Conservation (phyloP, 2,888 invertebrate species). For the Calliopum simillimum region DNA sequence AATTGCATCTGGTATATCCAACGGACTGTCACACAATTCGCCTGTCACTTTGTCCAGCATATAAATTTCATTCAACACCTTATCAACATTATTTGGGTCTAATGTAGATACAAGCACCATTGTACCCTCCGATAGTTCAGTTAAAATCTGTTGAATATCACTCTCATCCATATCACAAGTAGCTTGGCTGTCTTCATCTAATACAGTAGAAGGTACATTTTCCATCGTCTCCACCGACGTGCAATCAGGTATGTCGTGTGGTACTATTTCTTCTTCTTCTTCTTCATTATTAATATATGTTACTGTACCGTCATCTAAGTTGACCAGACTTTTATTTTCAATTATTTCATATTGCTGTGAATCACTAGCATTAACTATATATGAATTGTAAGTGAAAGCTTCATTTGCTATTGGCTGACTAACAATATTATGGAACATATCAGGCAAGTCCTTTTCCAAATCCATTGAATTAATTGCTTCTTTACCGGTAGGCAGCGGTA, state of each 20-base stretch:
- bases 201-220: neutral
- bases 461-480: constrained; percentile 28
- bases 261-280: neutral
- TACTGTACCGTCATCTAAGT: constrained; percentile 48
- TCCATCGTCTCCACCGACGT: neutral
- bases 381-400: neutral
- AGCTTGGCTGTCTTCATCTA: neutral
- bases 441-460: constrained; percentile 50
- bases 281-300: constrained; percentile 45
- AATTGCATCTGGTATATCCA: constrained; percentile 64
- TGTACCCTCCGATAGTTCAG: constrained; percentile 61
- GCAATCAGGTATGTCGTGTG: neutral
- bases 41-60: constrained; percentile 61
- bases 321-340: constrained; percentile 41
- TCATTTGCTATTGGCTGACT: constrained; percentile 3
- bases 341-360: constrained; percentile 20
- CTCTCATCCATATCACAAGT: constrained; percentile 50
- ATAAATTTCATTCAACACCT: constrained; percentile 63
- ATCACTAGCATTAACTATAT: neutral
- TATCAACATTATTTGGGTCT: constrained; percentile 58
- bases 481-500: neutral
- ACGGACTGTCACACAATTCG: constrained; percentile 61
- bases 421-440: constrained; percentile 42
- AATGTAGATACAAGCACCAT: constrained; percentile 63
- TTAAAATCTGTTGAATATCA: constrained; percentile 60